Conservation (phyloP, 2,797 vertebrate genomes). For the Rhynchotus rufescens region DNA sequence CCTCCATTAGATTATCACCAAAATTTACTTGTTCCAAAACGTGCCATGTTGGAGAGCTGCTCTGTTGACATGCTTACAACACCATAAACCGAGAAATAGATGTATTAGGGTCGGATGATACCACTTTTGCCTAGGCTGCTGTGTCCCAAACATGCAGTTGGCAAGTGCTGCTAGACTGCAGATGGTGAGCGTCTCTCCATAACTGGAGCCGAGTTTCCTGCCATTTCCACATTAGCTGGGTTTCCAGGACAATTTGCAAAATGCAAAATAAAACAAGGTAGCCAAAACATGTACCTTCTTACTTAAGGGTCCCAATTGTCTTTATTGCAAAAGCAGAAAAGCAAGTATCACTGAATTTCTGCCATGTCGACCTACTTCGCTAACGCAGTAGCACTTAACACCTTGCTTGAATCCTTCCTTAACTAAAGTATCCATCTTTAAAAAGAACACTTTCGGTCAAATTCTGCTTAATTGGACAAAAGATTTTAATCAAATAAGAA, state of each 20-base stretch:
- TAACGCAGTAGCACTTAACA: not conserved
- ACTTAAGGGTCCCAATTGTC: not conserved
- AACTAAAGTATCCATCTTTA: not conserved
- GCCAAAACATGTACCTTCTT: not conserved
- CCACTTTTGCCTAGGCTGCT: constrained; percentile 72
- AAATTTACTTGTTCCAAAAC: constrained; percentile 65
- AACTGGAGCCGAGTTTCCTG: constrained; percentile 66
- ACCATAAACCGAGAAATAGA: constrained; percentile 60
- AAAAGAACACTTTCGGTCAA: not conserved
- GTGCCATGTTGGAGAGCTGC: constrained; percentile 42
- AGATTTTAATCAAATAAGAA: not conserved
- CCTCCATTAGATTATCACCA: constrained; percentile 36
- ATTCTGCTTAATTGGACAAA: not conserved
- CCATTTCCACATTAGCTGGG: constrained; percentile 58
- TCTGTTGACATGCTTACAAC: constrained; percentile 60
- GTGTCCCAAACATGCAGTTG: constrained; percentile 68
- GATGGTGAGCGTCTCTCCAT: constrained; percentile 75
- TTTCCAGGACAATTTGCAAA: constrained; percentile 45
- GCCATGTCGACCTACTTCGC: not conserved
- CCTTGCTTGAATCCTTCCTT: not conserved
- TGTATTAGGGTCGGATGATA: constrained; percentile 61
- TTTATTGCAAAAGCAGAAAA: not conserved
- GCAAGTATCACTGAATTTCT: not conserved
- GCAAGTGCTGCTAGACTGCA: constrained; percentile 78
- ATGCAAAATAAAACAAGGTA: constrained; percentile 32